These are phyloP conservation scores for Trichoplusia ni DNA, from an alignment of 1,140 invertebrate species.

Conservation along the genomic window DNA sequence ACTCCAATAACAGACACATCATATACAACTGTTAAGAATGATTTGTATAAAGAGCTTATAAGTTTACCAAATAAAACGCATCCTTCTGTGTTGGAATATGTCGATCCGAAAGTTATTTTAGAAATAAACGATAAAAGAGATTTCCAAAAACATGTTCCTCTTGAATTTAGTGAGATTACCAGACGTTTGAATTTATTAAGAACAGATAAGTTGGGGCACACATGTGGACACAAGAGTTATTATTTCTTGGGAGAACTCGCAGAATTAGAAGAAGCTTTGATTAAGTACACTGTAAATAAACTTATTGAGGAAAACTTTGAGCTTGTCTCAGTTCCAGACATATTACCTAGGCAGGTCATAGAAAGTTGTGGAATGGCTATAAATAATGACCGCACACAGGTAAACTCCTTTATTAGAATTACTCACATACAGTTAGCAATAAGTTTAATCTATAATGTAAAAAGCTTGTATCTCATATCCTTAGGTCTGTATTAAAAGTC, in stretches of 20 bases:
- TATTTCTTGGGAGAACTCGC: conserved; percentile 89
- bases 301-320: conserved; percentile 87
- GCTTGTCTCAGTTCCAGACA: conserved; percentile 95
- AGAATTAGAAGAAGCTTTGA: conserved; percentile 91
- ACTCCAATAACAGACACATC: conserved; percentile 41
- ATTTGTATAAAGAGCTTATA: conserved; percentile 83
- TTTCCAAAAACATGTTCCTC: conserved; percentile 79
- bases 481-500: too few species aligned
- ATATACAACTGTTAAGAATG: conserved; percentile 56
- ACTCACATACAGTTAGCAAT: too few species aligned
- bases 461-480: too few species aligned
- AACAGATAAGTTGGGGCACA: conserved; percentile 87
- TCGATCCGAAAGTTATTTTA: conserved; percentile 83
- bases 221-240: conserved; percentile 91
- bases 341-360: conserved; percentile 90
- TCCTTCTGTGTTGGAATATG: conserved; percentile 83
- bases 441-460: too few species aligned
- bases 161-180: conserved; percentile 85
- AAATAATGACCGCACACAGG: conserved; percentile 88
- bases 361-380: conserved; percentile 94
- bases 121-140: conserved; percentile 80
- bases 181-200: conserved; percentile 84
- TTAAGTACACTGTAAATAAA: conserved; percentile 87
- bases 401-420: conserved; percentile 61
- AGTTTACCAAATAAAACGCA: conserved; percentile 91